Evolutionary conservation across 2,113 vertebrate genomes (phyloP).

Genomic region (Sander lucioperca): DNA sequence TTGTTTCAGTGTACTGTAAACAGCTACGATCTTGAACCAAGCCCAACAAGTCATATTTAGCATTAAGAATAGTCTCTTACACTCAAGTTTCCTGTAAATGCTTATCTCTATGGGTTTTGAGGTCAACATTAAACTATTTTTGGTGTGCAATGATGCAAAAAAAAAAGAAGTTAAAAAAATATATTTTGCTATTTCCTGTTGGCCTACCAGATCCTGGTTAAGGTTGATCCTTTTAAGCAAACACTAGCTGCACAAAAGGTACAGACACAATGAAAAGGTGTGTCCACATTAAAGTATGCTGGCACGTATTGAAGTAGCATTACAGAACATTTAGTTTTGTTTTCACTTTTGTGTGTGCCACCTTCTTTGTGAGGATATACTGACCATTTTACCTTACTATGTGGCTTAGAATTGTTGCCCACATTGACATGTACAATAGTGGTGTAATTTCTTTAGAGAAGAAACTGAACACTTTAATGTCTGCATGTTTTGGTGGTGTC

Average conservation of each 20-base stretch:
- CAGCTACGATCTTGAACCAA: conserved; percentile 15
- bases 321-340: not conserved
- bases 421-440: not conserved
- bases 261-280: conserved; percentile 46
- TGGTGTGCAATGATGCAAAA: not conserved
- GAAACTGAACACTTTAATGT: not conserved
- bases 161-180: not conserved
- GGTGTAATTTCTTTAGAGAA: not conserved
- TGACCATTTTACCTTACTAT: not conserved
- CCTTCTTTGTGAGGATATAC: not conserved
- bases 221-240: conserved; percentile 56
- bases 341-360: not conserved
- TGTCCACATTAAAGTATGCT: not conserved
- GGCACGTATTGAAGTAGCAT: not conserved
- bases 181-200: conserved; percentile 31
- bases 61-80: not conserved
- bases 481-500: no score
- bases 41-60: conserved; percentile 4
- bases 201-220: conserved; percentile 26
- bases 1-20: conserved; percentile 23
- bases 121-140: conserved; percentile 13
- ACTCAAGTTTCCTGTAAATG: not conserved
- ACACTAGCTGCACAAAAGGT: conserved; percentile 23
- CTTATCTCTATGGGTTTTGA: conserved; percentile 13
- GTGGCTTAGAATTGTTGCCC: not conserved